Percentiles rank a stretch among this genome's conserved stretches.
phyloP scores from a whole-genome alignment of 1,140 invertebrate genomes.

The Lucilia cuprina region DNA sequence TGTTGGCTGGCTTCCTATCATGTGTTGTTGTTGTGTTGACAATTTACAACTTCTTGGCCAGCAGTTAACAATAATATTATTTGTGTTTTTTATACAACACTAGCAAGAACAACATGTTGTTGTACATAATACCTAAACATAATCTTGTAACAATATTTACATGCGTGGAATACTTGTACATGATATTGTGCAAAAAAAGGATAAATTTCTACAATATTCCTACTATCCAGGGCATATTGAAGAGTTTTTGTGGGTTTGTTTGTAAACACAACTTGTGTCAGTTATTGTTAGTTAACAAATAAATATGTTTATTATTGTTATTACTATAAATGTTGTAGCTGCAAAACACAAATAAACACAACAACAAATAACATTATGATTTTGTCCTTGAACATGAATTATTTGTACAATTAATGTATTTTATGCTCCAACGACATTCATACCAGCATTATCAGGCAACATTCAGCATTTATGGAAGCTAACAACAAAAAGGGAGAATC shows the following conservation, averaged over 20 bases:
- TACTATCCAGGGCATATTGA: too few relatives aligned
- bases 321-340: background rate
- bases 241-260: background rate
- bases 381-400: slow-evolving; percentile 14
- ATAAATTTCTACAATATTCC: background rate
- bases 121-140: background rate
- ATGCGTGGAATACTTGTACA: background rate
- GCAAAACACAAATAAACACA: background rate
- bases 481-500: background rate
- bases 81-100: background rate
- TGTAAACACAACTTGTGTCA: background rate
- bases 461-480: background rate
- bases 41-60: slow-evolving; percentile 7
- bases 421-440: background rate
- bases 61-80: background rate
- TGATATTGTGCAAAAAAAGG: background rate
- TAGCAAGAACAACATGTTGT: background rate
- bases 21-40: background rate
- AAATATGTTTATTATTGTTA: background rate
- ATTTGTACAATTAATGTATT: slow-evolving; percentile 4
- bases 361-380: background rate
- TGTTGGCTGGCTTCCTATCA: background rate
- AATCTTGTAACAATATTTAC: background rate
- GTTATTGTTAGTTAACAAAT: background rate
- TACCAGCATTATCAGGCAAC: slow-evolving; percentile 1